Conservation (phyloP, 2,797 vertebrate genomes). For the Amphiprion clarkii region DNA sequence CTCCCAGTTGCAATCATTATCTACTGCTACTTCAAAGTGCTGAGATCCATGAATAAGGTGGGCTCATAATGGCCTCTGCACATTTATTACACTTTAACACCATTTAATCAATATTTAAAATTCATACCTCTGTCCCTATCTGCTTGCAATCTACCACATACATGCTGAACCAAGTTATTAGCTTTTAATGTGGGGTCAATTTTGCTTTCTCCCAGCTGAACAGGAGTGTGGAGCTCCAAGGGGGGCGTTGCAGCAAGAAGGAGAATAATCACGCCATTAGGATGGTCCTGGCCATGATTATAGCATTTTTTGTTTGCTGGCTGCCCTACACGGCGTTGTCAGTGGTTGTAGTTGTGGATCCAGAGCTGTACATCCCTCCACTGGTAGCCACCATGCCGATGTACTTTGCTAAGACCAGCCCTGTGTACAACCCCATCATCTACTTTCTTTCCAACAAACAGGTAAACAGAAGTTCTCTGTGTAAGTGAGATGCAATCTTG, state of each 20-base stretch:
- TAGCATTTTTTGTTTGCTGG: conserved; percentile 85
- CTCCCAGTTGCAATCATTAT: conserved; percentile 75
- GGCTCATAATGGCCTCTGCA: conserved; percentile 13
- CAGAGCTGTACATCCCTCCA: conserved; percentile 81
- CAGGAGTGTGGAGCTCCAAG: conserved; percentile 83
- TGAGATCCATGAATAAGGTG: conserved; percentile 78
- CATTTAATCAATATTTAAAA: conserved; percentile 12
- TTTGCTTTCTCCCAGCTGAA: conserved; percentile 78
- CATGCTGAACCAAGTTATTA: conserved; percentile 18
- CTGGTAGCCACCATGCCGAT: conserved; percentile 85
- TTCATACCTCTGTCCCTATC: conserved; percentile 7
- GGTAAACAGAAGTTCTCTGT: conserved; percentile 59
- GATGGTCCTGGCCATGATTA: conserved; percentile 85
- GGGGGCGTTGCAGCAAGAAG: conserved; percentile 76
- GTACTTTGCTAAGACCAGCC: conserved; percentile 87
- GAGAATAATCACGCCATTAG: conserved; percentile 78
- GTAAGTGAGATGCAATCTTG: neutral
- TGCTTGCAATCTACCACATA: conserved; percentile 26
- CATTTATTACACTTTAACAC: conserved; percentile 15
- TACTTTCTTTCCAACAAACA: conserved; percentile 86
- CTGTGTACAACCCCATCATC: conserved; percentile 86
- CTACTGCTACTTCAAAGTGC: conserved; percentile 81
- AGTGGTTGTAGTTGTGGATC: conserved; percentile 80
- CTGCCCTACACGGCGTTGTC: conserved; percentile 84
- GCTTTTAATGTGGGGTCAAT: conserved; percentile 37